Conservation (phyloP, 2,113 vertebrate genomes). For the Mustelus asterias region DNA sequence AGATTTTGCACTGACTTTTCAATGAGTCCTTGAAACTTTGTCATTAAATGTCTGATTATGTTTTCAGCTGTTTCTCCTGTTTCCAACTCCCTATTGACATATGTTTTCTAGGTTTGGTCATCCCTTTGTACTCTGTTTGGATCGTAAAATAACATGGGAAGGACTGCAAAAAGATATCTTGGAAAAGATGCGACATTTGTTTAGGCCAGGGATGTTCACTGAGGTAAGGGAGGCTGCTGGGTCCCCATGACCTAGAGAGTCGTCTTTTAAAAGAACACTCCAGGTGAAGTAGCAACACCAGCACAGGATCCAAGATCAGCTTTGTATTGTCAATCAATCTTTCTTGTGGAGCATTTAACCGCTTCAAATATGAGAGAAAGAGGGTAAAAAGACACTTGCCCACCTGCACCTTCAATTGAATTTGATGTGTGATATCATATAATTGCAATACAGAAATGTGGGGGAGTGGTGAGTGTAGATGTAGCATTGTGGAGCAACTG, state of each 20-base stretch:
- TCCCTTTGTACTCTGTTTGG: conserved; percentile 90
- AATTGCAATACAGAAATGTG: neutral
- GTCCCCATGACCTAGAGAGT: neutral
- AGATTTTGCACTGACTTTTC: neutral
- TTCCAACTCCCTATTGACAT: neutral
- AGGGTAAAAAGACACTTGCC: neutral
- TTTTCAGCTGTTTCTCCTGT: neutral
- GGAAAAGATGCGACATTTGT: conserved; percentile 95
- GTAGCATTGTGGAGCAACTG: neutral
- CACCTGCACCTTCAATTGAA: neutral
- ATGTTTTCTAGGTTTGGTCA: conserved; percentile 73
- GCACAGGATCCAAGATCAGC: neutral
- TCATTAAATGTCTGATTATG: neutral
- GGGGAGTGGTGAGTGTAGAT: neutral
- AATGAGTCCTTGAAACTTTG: neutral
- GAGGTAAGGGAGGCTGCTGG: conserved; percentile 65
- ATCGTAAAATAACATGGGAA: conserved; percentile 90
- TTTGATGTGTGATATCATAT: neutral
- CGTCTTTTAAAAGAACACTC: neutral
- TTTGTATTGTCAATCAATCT: neutral
- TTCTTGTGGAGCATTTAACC: neutral
- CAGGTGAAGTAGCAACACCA: neutral
- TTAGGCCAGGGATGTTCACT: conserved; percentile 83
- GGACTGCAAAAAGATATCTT: conserved; percentile 90
- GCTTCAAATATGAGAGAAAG: neutral